Base-by-base conservation (phyloP, 2,797 vertebrate species). In the Hoplostethus mediterraneus region DNA sequence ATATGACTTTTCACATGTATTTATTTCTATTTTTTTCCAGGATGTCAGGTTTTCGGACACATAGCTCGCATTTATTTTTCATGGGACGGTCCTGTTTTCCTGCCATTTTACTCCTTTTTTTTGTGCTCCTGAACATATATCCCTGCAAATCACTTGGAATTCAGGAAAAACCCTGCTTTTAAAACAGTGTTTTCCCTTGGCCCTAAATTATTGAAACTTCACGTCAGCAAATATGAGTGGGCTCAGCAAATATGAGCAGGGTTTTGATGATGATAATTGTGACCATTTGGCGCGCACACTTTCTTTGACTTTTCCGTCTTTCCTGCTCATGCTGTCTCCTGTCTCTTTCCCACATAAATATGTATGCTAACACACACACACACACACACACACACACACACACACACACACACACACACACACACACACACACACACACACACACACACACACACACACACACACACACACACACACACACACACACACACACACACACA, bases 181-280 rank as follows among this genome's bases (percentile, higher is more conserved):
- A 67, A 38, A 71, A 59, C 38, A 2, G 0, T 77, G 80, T 67
- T 57, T n/a, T 6, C 13, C n/a, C 9, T 25, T 58, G 42, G 45
- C 52, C 61, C 59, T 52, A 56, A 80, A 78, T 73, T 30, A 52
- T 25, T 44, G 10, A 65, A 78, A 71, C 17, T 52, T 11, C n/a
- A 17, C 6, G 51, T 52, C 67, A 67, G 42, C 25, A 16, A 83
- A 74, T 6, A 80, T 49, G 44, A 63, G 36, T 54, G 58, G 67
- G 60, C 66, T 73, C 40, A 70, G 55, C 25, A 77, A 76, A 83
- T 67, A 68, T 52, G 40, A 63, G 63, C 53, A 31, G 28, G 36
- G 30, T 81, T 81, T 78, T 85, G 70, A 86, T 72, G 70, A 73
- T 65, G 25, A 76, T 76, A 77, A 81, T 70, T 83, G 72, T 69